Base-by-base conservation (phyloP, 2,888 invertebrate genomes). In the Apamea sordens region DNA sequence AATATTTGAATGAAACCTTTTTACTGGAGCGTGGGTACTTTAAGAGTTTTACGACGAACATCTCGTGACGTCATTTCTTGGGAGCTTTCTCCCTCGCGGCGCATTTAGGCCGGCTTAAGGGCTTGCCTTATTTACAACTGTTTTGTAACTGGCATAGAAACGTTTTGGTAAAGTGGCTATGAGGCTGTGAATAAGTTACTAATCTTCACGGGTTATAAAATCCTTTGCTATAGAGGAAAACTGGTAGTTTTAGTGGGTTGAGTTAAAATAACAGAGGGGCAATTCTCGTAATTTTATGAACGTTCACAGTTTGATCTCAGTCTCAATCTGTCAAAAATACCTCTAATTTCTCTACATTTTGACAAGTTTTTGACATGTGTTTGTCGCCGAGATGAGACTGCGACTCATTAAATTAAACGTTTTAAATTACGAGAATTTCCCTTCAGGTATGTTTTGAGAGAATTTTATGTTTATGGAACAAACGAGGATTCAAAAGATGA, bases 31-130 rank as follows among this genome's bases (percentile, higher is more conserved):
- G 63, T 24, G 10, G 53, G 69, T 68, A 71, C 41, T 73, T 81
- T n/a, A n/a, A n/a, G n/a, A n/a, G n/a, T n/a, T n/a, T n/a, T 64
- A 65, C 64, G 36, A 28, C 11, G 67, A 63, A 15, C 56, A 61
- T 47, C 73, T 63, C 7, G 18, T 83, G 83, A 69, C 84, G 84
- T 84, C 71, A 72, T 73, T 65, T 64, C 63, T 73, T 32, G 10
- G 10, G 21, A 4, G 24, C 15, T 47, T 36, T 70, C 41, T 80
- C 59, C 75, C 76, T 56, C 70, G 28, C 10, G 64, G 64, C 44
- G 24, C 41, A 82, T 86, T 56, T 61, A 71, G 77, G 69, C 15
- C 82, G 44, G 18, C 70, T 63, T 82, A 73, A 83, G 76, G 56
- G 65, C 21, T 65, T 41, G 13, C 44, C 56, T 13, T 68, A 21